Evolutionary conservation across 2,888 invertebrate species (phyloP), one percentile per base, ranked within the genome.

Genomic region (Caenorhabditis plicata): DNA sequence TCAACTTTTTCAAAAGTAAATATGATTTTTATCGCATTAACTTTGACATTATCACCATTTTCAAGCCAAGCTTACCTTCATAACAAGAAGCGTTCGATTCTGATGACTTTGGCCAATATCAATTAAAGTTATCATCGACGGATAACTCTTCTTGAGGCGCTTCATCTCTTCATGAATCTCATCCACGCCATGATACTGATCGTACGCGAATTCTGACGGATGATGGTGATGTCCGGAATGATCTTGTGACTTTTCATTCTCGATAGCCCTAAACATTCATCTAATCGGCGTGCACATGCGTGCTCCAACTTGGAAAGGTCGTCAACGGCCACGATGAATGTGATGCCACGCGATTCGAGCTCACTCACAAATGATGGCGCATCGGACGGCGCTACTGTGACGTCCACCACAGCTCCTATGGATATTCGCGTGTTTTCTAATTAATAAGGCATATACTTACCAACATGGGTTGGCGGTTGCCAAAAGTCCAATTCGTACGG

Each of bases 61-160:
- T 36, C 42, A 19, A 8, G 8, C n/a, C 7, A 19, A 3, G 13
- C 35, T 29, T 19, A 74, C 68, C 64, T 75, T 74, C 45, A 73
- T 64, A 7, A 75, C 71, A 8, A 68, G 50, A 26, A 75, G 61
- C 1, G 74, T 73, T 5, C 74, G 49, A 43, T 76, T 75, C 56
- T 78, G 78, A 49, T 78, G 72, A 31, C 75, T 68, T 52, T 71
- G 64, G 26, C 80, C 80, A 51, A 80, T 80, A 41, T 79, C 80
- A 32, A 74, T 70, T 19, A 81, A 49, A 8, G 74, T 73, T 11
- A 81, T 71, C 48, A 80, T 55, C 8, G 65, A 60, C 2, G 80
- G 76, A 31, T 73, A 54, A 31, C 73, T 68, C 17, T 58, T 57
- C 26, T 71, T 64, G 22, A 77, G 57, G 35, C 71, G 19, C 32